Percentiles rank a stretch among this genome's conserved stretches.
These are phyloP conservation scores for Ceratothoa steindachneri DNA, from an alignment of 2,888 invertebrate species.

Conservation along the genomic window DNA sequence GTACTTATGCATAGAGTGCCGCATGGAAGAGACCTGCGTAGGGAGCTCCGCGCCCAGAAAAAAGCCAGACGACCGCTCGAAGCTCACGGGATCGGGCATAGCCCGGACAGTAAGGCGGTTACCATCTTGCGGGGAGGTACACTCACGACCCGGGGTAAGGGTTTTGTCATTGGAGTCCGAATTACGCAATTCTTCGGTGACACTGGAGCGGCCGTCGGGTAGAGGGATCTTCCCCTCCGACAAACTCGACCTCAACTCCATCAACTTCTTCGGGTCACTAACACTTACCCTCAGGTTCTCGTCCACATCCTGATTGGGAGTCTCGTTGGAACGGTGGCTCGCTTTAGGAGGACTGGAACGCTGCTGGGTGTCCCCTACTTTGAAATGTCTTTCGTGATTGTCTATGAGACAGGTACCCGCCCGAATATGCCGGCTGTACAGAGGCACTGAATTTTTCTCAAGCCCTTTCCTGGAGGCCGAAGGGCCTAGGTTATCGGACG, in stretches of 20 bases:
- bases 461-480: neutral
- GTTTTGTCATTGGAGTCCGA: conserved; percentile 22
- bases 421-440: neutral
- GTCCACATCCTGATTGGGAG: neutral
- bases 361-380: neutral
- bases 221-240: conserved; percentile 21
- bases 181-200: conserved; percentile 46
- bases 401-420: neutral
- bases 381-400: neutral
- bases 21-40: conserved; percentile 50
- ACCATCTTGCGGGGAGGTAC: conserved; percentile 40
- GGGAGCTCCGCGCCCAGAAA: conserved; percentile 48
- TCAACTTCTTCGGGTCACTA: conserved; percentile 29
- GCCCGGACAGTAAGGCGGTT: conserved; percentile 63
- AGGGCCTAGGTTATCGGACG: neutral
- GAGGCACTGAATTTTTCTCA: neutral
- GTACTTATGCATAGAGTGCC: conserved; percentile 52
- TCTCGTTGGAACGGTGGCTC: neutral
- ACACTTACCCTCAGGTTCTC: conserved; percentile 35
- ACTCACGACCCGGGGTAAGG: conserved; percentile 29
- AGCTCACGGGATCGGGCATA: conserved; percentile 61
- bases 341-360: neutral
- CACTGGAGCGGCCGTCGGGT: conserved; percentile 61
- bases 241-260: conserved; percentile 28
- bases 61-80: conserved; percentile 41